These are phyloP conservation scores for Cardiocondyla obscurior DNA, from an alignment of 1,140 invertebrate genomes.

Conservation along the genomic window DNA sequence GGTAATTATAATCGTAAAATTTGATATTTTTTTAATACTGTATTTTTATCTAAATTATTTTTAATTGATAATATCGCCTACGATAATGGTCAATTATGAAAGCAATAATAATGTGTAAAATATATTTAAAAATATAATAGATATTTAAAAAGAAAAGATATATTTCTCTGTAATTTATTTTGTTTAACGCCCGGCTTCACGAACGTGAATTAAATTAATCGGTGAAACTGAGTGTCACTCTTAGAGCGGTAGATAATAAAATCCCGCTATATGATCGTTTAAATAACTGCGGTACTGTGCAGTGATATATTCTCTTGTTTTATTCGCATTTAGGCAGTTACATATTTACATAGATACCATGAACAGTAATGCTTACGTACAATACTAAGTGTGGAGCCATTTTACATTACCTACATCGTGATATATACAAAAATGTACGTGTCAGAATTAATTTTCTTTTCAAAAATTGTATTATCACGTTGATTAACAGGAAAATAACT, in stretches of 20 bases:
- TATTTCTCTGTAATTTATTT: background rate
- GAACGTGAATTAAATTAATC: too few relatives aligned
- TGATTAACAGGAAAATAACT: constrained; percentile 49
- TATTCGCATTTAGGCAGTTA: constrained; percentile 80
- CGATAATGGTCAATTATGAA: constrained; percentile 24
- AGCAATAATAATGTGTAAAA: constrained; percentile 22
- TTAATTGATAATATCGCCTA: background rate
- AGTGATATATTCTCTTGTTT: constrained; percentile 72
- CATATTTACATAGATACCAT: constrained; percentile 83
- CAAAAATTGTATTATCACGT: constrained; percentile 22
- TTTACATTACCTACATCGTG: constrained; percentile 77
- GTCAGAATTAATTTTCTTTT: constrained; percentile 40
- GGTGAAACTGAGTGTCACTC: too few relatives aligned
- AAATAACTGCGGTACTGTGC: constrained; percentile 56
- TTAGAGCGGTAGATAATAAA: too few relatives aligned
- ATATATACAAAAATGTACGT: constrained; percentile 78
- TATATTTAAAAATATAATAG: background rate
- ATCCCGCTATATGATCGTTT: background rate
- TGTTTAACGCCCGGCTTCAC: too few relatives aligned
- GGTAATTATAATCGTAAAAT: too few relatives aligned
- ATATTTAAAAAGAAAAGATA: background rate
- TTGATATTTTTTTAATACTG: background rate
- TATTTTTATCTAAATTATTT: background rate
- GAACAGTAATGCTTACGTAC: constrained; percentile 77
- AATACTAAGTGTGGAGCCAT: constrained; percentile 68